Evolutionary conservation across 2,113 vertebrate genomes (phyloP).

Genomic region (Proterorhinus semilunaris): DNA sequence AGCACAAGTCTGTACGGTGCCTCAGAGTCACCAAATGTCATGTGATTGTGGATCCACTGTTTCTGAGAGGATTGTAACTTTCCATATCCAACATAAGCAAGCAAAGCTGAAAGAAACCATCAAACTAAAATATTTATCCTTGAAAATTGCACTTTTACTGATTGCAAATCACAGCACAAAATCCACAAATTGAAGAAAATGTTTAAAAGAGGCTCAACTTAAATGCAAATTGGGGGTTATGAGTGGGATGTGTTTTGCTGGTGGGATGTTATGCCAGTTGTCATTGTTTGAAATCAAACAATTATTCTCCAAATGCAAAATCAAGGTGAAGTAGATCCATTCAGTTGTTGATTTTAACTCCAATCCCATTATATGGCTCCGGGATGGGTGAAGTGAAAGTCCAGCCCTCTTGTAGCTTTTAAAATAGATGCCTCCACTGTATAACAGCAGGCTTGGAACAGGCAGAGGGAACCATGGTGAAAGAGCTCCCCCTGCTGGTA

Average conservation of each 20-base stretch:
- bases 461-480: slow-evolving; percentile 21
- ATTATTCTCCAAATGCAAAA: slow-evolving; percentile 24
- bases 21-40: slow-evolving; percentile 59
- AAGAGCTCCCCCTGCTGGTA: slow-evolving; percentile 62
- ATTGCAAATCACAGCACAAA: slow-evolving; percentile 81
- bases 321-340: slow-evolving; percentile 43
- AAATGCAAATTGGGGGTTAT: slow-evolving; percentile 41
- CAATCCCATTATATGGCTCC: slow-evolving; percentile 40
- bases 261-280: slow-evolving; percentile 45
- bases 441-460: slow-evolving; percentile 30
- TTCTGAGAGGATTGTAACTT: slow-evolving; percentile 58
- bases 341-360: slow-evolving; percentile 27
- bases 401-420: slow-evolving; percentile 24
- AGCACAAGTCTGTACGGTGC: slow-evolving; percentile 65
- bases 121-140: slow-evolving; percentile 65
- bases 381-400: slow-evolving; percentile 37
- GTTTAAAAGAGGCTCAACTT: slow-evolving; percentile 61
- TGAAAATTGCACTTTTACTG: slow-evolving; percentile 80
- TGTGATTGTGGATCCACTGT: slow-evolving; percentile 72
- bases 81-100: slow-evolving; percentile 57
- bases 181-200: slow-evolving; percentile 64
- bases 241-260: slow-evolving; percentile 47
- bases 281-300: slow-evolving; percentile 26
- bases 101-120: slow-evolving; percentile 59
- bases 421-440: slow-evolving; percentile 11